Evolutionary conservation across 2,797 vertebrate genomes (phyloP).

Genomic region (Telmatherina bonti): DNA sequence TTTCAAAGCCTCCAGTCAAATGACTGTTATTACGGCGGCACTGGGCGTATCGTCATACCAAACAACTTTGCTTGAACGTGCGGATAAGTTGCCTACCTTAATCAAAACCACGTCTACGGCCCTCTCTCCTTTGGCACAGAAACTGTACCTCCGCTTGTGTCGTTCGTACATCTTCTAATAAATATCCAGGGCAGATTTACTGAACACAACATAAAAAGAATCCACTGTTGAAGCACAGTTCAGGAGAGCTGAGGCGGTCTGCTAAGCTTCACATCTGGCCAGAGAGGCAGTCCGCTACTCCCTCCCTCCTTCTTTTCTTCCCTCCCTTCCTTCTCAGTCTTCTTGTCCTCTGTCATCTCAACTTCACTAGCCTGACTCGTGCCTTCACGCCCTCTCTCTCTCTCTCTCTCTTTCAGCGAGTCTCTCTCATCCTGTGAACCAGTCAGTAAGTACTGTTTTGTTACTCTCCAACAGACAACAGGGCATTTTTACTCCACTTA

Average conservation of each 20-base stretch:
- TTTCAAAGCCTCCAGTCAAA: constrained; percentile 37
- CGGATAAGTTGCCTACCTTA: constrained; percentile 86
- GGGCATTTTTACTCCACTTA: constrained; percentile 48
- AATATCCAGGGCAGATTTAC: constrained; percentile 49
- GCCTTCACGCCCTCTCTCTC: constrained; percentile 36
- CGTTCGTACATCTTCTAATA: constrained; percentile 91
- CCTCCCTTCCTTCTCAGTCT: constrained; percentile 50
- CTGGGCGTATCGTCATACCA: constrained; percentile 6
- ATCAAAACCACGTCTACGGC: constrained; percentile 93
- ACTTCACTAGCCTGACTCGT: constrained; percentile 68
- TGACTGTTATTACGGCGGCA: constrained; percentile 36
- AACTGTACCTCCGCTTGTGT: constrained; percentile 94
- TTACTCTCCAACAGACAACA: constrained; percentile 40
- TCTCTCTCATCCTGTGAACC: constrained; percentile 50
- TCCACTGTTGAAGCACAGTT: constrained; percentile 51
- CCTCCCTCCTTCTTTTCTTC: constrained; percentile 52
- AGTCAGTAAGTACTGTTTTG: constrained; percentile 44
- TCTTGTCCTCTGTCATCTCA: constrained; percentile 62
- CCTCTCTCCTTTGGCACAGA: constrained; percentile 92
- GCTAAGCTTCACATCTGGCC: constrained; percentile 79
- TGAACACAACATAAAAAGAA: constrained; percentile 41
- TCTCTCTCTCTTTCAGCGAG: constrained; percentile 27
- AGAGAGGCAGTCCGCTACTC: constrained; percentile 70
- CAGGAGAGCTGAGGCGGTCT: constrained; percentile 60
- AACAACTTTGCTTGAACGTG: constrained; percentile 63